These are phyloP conservation scores for Atherinomorus stipes DNA, from an alignment of 2,113 vertebrate genomes.

Conservation along the genomic window DNA sequence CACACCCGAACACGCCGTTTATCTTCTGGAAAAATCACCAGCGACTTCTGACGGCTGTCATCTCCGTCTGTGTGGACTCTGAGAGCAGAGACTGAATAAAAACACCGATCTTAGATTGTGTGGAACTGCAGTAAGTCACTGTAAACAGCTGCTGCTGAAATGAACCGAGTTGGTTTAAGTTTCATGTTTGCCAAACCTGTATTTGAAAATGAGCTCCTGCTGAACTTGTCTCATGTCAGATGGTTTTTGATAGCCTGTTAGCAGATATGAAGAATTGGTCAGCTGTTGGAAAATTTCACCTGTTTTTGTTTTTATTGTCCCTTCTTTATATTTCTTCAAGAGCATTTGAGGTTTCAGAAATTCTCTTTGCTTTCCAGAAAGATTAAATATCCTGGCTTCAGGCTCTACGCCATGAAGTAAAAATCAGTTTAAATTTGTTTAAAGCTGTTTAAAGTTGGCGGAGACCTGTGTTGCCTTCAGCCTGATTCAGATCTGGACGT, in stretches of 20 bases:
- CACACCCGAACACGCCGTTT: slow-evolving; percentile 17
- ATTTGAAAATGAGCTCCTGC: neutral
- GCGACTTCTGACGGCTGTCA: neutral
- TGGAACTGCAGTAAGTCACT: neutral
- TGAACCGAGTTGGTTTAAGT: neutral
- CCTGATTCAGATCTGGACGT: neutral
- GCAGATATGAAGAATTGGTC: no score
- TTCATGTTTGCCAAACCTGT: slow-evolving; percentile 5
- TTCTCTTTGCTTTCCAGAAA: no score
- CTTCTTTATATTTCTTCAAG: no score
- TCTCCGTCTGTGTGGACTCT: neutral
- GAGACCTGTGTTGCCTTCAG: neutral
- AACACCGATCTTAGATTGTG: neutral
- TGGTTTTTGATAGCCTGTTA: no score
- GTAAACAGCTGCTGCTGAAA: neutral
- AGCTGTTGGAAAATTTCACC: no score
- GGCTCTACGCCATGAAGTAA: no score
- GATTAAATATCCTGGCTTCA: no score
- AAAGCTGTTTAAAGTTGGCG: no score
- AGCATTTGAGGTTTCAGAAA: no score
- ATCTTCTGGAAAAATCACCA: neutral
- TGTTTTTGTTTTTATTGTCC: no score
- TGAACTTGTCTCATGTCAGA: no score
- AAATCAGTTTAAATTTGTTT: no score
- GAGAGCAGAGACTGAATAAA: neutral